Conservation (phyloP, 2,113 vertebrate genomes). For the Circaetus cinerascens region DNA sequence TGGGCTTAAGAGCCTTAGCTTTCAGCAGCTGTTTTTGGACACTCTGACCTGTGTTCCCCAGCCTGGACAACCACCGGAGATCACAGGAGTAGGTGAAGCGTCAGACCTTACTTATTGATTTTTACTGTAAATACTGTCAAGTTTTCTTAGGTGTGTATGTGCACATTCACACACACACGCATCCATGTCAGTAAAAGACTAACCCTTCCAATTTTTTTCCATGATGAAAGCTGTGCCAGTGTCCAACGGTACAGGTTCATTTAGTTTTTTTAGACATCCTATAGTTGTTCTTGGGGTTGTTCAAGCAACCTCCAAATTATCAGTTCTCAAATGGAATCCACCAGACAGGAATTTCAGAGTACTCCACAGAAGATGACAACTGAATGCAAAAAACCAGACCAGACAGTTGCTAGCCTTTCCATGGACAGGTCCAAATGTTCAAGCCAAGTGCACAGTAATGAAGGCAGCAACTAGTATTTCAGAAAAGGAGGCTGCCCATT, state of each 20-base stretch:
- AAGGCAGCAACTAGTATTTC: background rate
- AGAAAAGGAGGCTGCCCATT: background rate
- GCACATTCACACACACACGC: fast-evolving
- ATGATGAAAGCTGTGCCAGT: background rate
- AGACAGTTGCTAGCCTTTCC: background rate
- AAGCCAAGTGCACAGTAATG: background rate
- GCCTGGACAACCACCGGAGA: background rate
- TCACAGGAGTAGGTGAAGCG: background rate
- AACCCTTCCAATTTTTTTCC: background rate
- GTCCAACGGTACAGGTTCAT: background rate
- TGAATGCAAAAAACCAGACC: background rate
- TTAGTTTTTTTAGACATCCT: background rate
- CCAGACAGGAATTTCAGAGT: background rate
- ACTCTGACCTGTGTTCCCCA: background rate
- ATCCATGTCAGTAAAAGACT: background rate
- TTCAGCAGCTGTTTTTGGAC: background rate
- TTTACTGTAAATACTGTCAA: background rate
- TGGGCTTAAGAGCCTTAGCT: background rate
- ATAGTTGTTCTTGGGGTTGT: background rate
- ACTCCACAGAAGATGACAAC: background rate
- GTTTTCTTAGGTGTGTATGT: background rate
- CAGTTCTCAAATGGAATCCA: background rate
- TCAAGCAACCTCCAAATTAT: background rate
- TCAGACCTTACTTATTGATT: background rate
- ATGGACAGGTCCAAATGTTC: background rate